Evolutionary conservation across 2,113 vertebrate genomes (phyloP).

Genomic region (Tenrec ecaudatus): DNA sequence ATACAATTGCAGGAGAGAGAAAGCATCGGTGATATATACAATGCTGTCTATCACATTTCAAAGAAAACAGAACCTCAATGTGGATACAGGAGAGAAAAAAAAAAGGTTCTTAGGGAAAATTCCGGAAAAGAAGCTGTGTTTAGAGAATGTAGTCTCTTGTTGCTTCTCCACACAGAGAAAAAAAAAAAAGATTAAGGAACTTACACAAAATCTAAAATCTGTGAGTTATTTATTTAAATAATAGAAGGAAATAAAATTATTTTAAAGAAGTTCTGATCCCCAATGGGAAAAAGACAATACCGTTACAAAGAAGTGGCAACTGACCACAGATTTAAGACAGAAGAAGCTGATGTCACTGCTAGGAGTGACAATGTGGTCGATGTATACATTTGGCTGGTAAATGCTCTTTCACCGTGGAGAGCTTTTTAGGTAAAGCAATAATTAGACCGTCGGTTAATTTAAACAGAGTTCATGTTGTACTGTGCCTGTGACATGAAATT

Average conservation of each 20-base stretch:
- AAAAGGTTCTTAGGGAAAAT: neutral
- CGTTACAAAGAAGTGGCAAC: neutral
- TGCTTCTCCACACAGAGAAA: neutral
- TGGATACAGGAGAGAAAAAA: neutral
- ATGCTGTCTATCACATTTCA: neutral
- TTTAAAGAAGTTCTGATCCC: neutral
- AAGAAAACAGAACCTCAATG: constrained; percentile 1
- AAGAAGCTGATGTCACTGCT: neutral
- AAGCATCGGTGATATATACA: neutral
- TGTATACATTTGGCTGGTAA: neutral
- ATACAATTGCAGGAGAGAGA: neutral
- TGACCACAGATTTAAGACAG: neutral
- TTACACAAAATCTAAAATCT: neutral
- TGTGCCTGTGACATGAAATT: neutral
- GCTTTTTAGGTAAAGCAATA: neutral
- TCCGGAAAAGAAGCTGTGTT: neutral
- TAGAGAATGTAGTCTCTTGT: neutral
- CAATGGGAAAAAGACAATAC: neutral
- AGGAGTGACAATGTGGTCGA: neutral
- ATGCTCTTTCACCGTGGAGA: neutral
- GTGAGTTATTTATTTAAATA: neutral
- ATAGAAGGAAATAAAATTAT: neutral
- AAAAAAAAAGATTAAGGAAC: neutral
- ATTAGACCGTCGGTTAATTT: neutral
- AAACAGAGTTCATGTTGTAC: neutral